phyloP scores from a whole-genome alignment of 2,888 invertebrate species.

The Xestoiulus laeticollis region DNA sequence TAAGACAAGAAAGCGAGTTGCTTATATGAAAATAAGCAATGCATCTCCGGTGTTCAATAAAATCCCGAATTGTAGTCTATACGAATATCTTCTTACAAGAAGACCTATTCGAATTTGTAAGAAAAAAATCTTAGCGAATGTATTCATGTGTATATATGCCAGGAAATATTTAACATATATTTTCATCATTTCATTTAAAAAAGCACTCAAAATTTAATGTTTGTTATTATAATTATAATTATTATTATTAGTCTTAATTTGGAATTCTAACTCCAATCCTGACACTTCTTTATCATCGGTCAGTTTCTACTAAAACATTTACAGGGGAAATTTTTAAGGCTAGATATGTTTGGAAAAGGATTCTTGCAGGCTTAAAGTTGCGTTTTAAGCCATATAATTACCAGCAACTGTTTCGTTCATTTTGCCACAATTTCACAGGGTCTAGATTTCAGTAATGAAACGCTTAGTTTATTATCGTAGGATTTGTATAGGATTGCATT shows the following conservation, averaged over 20 bases:
- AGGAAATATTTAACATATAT: slow-evolving; percentile 47
- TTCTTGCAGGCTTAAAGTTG: neutral
- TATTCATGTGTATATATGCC: slow-evolving; percentile 48
- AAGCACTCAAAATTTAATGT: slow-evolving; percentile 7
- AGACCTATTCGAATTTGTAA: slow-evolving; percentile 50
- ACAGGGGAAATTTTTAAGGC: neutral
- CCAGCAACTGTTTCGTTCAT: slow-evolving; percentile 31
- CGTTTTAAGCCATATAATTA: neutral
- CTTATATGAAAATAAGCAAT: slow-evolving; percentile 14
- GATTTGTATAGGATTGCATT: slow-evolving; percentile 41
- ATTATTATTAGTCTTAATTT: slow-evolving; percentile 32
- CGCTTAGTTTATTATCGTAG: slow-evolving; percentile 25
- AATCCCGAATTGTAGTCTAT: slow-evolving; percentile 38
- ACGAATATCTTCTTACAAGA: slow-evolving; percentile 35
- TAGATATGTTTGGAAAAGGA: slow-evolving; percentile 4
- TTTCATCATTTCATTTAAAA: slow-evolving; percentile 49
- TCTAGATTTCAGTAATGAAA: slow-evolving; percentile 39
- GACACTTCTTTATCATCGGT: slow-evolving; percentile 2
- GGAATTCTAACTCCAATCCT: slow-evolving; percentile 14
- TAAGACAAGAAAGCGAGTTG: neutral
- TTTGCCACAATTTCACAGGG: slow-evolving; percentile 35
- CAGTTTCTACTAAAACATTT: slow-evolving; percentile 28
- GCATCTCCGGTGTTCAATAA: slow-evolving; percentile 45
- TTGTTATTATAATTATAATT: slow-evolving; percentile 40
- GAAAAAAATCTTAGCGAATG: slow-evolving; percentile 49